phyloP scores from a whole-genome alignment of 2,797 vertebrate genomes.

The Rhinichthys osculus region DNA sequence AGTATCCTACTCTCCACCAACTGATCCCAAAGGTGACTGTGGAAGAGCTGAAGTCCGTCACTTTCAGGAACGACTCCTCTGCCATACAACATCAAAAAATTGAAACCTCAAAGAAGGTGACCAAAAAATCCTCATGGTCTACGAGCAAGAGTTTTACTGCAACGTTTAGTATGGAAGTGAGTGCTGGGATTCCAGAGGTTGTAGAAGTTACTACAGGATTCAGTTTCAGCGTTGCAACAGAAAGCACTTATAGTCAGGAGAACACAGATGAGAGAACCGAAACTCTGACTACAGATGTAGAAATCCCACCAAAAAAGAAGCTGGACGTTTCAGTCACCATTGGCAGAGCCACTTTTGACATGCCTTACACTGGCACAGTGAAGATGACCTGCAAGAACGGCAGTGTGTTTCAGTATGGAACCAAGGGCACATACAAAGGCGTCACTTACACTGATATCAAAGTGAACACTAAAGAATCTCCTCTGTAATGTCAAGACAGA shows the following conservation, averaged over 20 bases:
- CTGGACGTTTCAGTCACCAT: constrained; percentile 13
- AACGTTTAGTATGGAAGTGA: not conserved
- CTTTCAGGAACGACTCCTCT: not conserved
- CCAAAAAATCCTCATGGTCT: constrained; percentile 19
- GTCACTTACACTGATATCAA: too few species aligned
- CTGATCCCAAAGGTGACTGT: constrained; percentile 2
- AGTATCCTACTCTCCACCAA: constrained; percentile 33
- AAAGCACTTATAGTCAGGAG: not conserved
- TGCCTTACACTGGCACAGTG: too few species aligned
- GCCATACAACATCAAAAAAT: not conserved
- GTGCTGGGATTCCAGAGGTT: not conserved
- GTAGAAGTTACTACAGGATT: not conserved
- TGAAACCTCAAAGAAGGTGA: constrained; percentile 23
- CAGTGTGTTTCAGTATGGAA: too few species aligned
- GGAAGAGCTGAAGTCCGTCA: constrained; percentile 40
- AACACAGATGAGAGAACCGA: constrained; percentile 5
- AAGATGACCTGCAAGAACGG: too few species aligned
- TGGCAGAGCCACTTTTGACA: not conserved
- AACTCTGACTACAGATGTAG: constrained; percentile 14
- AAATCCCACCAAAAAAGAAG: constrained; percentile 35
- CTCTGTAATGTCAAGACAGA: too few species aligned
- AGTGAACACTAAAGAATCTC: too few species aligned
- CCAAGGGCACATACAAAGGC: too few species aligned
- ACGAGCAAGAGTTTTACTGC: constrained; percentile 9
- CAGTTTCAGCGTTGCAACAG: not conserved